Conservation (phyloP, 1,140 invertebrate genomes). For the Lordiphosa mommai region DNA sequence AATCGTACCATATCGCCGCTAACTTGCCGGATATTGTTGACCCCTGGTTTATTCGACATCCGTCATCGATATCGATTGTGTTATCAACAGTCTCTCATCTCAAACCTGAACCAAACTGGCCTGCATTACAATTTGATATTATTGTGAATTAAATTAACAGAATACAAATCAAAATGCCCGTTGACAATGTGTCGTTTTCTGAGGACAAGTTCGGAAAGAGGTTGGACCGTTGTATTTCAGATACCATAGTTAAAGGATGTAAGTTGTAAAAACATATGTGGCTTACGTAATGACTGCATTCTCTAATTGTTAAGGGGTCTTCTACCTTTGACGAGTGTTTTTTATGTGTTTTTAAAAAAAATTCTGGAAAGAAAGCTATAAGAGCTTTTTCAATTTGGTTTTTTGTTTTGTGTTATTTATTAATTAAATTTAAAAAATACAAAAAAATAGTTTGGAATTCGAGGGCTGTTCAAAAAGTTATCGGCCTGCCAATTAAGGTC, state of each 20-base stretch:
- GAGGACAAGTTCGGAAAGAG: conserved; percentile 82
- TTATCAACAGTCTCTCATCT: background rate
- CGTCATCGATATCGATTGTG: background rate
- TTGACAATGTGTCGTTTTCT: conserved; percentile 17
- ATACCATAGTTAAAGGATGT: conserved; percentile 84
- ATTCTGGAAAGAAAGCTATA: no score
- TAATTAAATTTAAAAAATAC: no score
- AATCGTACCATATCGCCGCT: no score
- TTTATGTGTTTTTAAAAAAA: no score
- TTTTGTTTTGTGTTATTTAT: no score
- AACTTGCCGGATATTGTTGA: no score
- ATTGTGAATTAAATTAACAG: background rate
- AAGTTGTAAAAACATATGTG: conserved; percentile 34
- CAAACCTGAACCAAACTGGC: background rate
- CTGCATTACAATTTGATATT: background rate
- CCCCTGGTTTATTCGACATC: background rate
- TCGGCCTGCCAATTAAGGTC: no score
- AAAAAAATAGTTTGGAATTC: no score
- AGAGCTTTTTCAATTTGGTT: no score
- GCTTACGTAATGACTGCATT: conserved; percentile 45
- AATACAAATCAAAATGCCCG: conserved; percentile 9
- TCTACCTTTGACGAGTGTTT: background rate
- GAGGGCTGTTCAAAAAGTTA: no score
- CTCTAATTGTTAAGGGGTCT: no score
- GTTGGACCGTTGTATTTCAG: conserved; percentile 83